Evolutionary conservation across 2,888 invertebrate genomes (phyloP), one percentile per base, ranked within the genome.

Genomic region (Nezara viridula): DNA sequence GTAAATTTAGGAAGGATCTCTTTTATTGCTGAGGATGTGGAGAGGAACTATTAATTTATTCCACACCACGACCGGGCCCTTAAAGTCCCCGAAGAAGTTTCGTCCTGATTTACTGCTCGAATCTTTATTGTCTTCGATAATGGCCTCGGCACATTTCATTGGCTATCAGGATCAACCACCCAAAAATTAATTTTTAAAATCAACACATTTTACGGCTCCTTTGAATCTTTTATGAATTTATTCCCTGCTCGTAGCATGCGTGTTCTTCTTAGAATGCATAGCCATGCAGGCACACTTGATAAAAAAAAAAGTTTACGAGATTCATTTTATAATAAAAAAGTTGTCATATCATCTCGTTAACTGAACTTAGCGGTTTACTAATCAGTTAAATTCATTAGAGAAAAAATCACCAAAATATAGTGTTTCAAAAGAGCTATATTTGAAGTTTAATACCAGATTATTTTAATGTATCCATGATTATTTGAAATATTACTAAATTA

Each of bases 21-120:
- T 81, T 81, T 81, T 81, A 81, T 81, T 47, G 44, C 81, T 24
- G 10, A 10, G 50, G 50, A 47, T 37, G 21, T 47, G 3, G 19
- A 27, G 37, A 3, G 16, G 37, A n/a, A 24, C 86, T 55, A 86
- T 86, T 86, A 86, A 86, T 86, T 86, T 86, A 86, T 86, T 86
- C 52, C 55, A 55, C 32, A 86, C 40, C 86, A 86, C 55, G 86
- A 86, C 37, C 44, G 24, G 86, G 86, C n/a, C 40, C 52, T 86
- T 55, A 86, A 86, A 86, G 55, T 40, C 52, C 32, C 32, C n/a
- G 6, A 60, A 60, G 60, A 40, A 40, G 37, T 86, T 86, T 7
- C 40, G 37, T 52, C 32, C 40, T 55, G 86, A 86, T 86, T 86
- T 86, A 86, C 37, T 52, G 60, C 40, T 55, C 32, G 12, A 2